Conservation (phyloP, 2,888 invertebrate species). For the Balanococcus diminutus region DNA sequence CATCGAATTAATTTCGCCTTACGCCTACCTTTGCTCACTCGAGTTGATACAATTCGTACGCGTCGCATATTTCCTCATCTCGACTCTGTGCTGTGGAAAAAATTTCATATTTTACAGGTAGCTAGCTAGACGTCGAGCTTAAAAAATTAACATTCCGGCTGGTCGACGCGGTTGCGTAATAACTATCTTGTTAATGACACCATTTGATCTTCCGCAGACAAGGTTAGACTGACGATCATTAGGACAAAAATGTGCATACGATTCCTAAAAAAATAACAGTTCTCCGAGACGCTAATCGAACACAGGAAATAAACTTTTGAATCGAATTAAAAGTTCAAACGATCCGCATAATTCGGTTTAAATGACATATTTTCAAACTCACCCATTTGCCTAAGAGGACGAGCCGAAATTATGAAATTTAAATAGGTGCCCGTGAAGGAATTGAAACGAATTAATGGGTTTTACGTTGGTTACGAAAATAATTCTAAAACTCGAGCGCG, state of each 20-base stretch:
- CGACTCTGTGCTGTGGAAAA: neutral
- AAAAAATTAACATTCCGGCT: conserved; percentile 31
- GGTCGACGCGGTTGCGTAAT: neutral
- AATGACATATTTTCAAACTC: neutral
- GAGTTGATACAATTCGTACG: too few species aligned
- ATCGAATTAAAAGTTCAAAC: neutral
- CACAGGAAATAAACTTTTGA: neutral
- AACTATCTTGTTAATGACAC: conserved; percentile 41
- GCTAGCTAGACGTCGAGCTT: neutral
- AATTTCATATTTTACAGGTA: neutral
- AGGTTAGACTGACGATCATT: neutral
- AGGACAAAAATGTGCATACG: neutral
- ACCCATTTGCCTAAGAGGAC: neutral
- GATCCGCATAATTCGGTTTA: neutral
- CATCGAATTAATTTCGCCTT: too few species aligned
- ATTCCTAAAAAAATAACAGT: neutral
- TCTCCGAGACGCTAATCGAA: neutral
- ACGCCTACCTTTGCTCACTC: too few species aligned
- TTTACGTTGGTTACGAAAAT: neutral
- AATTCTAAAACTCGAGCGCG: too few species aligned
- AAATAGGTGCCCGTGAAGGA: neutral
- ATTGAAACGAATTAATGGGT: neutral
- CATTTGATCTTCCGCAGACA: conserved; percentile 37
- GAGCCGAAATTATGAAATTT: neutral
- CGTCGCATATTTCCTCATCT: too few species aligned